These are phyloP conservation scores for Platyscapa corneri DNA, from an alignment of 1,140 invertebrate species.

Conservation along the genomic window DNA sequence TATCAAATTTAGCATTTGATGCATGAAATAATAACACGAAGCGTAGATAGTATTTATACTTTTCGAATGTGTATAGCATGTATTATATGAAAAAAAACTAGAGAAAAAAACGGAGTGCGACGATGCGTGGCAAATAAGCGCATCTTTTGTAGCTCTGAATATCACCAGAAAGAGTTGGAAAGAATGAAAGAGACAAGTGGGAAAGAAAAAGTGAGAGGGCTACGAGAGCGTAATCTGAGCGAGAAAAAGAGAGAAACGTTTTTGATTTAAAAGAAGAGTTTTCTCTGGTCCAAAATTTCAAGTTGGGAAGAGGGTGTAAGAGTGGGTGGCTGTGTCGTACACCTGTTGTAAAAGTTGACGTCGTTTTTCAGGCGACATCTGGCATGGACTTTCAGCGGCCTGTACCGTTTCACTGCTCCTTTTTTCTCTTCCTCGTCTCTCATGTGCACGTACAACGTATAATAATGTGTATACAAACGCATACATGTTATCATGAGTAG, in stretches of 20 bases:
- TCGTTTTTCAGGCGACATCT: slow-evolving; percentile 53
- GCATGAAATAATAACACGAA: background rate
- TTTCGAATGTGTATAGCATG: background rate
- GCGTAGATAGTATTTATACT: background rate
- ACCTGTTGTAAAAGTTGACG: slow-evolving; percentile 54
- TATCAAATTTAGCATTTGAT: background rate
- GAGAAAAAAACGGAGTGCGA: background rate
- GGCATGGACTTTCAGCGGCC: slow-evolving; percentile 31
- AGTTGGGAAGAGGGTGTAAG: background rate
- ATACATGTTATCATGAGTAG: slow-evolving; percentile 10
- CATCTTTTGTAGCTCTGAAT: slow-evolving; percentile 14
- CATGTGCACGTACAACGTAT: background rate
- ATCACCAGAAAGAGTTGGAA: background rate
- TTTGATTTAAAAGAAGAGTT: slow-evolving; percentile 53
- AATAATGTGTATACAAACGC: slow-evolving; percentile 11
- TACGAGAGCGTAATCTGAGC: background rate
- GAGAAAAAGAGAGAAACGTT: background rate
- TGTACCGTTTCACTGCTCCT: background rate
- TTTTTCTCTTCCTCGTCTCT: background rate
- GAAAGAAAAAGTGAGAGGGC: background rate
- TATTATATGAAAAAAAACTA: background rate
- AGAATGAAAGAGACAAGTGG: background rate
- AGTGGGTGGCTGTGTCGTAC: slow-evolving; percentile 44
- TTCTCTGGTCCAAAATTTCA: slow-evolving; percentile 23
- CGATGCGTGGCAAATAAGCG: background rate